phyloP scores from a whole-genome alignment of 2,113 vertebrate species.

The Anguilla japonica region DNA sequence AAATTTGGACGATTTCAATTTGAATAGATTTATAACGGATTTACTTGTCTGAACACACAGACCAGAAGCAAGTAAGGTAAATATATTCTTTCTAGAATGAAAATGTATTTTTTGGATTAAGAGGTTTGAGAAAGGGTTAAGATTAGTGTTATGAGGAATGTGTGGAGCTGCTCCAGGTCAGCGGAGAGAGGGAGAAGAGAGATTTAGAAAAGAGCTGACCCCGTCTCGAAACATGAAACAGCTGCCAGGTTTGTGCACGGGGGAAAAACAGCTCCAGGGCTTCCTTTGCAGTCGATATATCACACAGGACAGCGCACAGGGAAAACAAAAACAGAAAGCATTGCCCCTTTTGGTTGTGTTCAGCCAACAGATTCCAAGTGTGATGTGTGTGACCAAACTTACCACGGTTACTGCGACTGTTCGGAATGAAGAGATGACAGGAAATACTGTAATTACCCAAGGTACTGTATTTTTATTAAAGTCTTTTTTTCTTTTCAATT shows the following conservation, averaged over 20 bases:
- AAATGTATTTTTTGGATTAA: neutral
- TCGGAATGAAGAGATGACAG: neutral
- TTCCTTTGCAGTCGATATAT: neutral
- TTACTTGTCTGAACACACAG: neutral
- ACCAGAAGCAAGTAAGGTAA: neutral
- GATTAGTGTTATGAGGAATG: neutral
- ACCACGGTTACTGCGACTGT: neutral
- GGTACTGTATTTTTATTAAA: conserved; percentile 49
- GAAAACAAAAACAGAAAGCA: neutral
- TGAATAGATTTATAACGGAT: neutral
- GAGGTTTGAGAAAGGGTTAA: neutral
- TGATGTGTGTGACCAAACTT: neutral
- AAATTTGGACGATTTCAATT: neutral
- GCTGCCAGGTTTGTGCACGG: neutral
- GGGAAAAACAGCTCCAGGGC: neutral
- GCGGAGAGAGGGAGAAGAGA: neutral
- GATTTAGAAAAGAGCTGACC: neutral
- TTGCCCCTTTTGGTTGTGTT: neutral
- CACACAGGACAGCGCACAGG: neutral
- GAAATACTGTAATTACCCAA: neutral
- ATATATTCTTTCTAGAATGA: neutral
- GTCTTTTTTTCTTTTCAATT: conserved; percentile 41
- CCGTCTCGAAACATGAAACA: neutral
- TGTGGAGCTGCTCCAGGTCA: neutral
- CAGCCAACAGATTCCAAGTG: conserved; percentile 32